Evolutionary conservation across 2,797 vertebrate genomes (phyloP), one percentile per base, ranked within the genome.

Genomic region (Alosa sapidissima): DNA sequence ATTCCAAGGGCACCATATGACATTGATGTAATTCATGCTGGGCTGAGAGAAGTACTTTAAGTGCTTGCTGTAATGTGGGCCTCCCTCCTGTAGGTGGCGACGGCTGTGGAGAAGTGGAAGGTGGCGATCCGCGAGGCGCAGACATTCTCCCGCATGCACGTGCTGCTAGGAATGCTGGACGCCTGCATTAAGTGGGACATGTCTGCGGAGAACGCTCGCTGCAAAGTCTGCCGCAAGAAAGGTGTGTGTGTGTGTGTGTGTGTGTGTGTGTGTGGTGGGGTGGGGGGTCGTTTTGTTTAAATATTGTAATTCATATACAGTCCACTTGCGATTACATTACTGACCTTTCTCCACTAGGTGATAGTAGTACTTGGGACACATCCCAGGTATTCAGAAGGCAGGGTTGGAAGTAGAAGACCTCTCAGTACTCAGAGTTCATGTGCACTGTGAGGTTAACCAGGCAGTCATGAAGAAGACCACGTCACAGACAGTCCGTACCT

Each of bases 171-270:
- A 84, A 99, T 99, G 98, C 92, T 99, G 87, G 98, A 99, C 9
- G 96, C 98, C 47, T 99, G 98, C 90, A 97, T 99, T 92, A 99
- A 99, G 91, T 99, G 98, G 98, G 98, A 99, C 91, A 99, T 99
- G 98, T 99, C 98, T 0, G 97, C 98, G 0, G 98, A 99, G 94
- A 99, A 99, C 10, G 97, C 98, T 75, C 95, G 97, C 81, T 99
- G 98, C 94, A 99, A 99, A 97, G 98, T 99, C 85, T 99, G 98
- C 91, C 97, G 98, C 82, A 97, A 93, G 93, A 99, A 99, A 96
- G 98, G 98, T 99, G 91, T 72, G 65, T 68, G 28, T 68, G 65
- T 36, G 11, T 68, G 65, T 45, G 41, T 78, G 41, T 47, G 72
- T 78, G 13, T 45, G 14, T n/a, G n/a, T n/a, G n/a, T n/a, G 28